Evolutionary conservation across 2,113 vertebrate species (phyloP).

Genomic region (Phainopepla nitens): DNA sequence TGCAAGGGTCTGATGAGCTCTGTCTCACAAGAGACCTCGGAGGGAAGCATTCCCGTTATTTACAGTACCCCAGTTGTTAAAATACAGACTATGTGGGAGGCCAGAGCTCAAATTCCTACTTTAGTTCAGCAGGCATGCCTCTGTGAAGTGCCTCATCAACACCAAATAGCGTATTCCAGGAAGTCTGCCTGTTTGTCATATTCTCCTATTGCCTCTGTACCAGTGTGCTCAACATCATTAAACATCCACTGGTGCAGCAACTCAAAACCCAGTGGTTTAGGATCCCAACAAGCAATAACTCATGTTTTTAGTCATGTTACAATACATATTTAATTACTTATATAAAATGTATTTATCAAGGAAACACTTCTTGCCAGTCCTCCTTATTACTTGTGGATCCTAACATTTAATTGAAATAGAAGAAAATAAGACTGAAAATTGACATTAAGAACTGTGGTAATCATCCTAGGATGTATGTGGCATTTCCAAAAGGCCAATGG

Average conservation of each 20-base stretch:
- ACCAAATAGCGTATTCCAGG: not conserved
- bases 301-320: not conserved
- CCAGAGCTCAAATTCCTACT: not conserved
- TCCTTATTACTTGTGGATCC: not conserved
- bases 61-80: conserved; percentile 39
- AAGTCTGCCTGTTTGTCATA: not conserved
- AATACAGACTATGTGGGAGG: conserved; percentile 50
- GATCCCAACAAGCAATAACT: not conserved
- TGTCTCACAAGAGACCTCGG: not conserved
- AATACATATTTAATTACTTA: not conserved
- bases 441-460: not conserved
- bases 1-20: conserved; percentile 2
- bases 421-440: not conserved
- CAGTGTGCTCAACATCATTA: not conserved
- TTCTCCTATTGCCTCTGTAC: not conserved
- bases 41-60: not conserved
- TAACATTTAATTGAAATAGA: not conserved
- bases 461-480: not conserved
- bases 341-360: not conserved
- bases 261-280: not conserved
- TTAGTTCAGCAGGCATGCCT: not conserved
- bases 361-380: not conserved
- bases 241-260: not conserved
- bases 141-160: conserved; percentile 13
- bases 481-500: not conserved